These are phyloP conservation scores for Phyllotis vaccarum DNA, from an alignment of 2,797 vertebrate genomes.

Conservation along the genomic window DNA sequence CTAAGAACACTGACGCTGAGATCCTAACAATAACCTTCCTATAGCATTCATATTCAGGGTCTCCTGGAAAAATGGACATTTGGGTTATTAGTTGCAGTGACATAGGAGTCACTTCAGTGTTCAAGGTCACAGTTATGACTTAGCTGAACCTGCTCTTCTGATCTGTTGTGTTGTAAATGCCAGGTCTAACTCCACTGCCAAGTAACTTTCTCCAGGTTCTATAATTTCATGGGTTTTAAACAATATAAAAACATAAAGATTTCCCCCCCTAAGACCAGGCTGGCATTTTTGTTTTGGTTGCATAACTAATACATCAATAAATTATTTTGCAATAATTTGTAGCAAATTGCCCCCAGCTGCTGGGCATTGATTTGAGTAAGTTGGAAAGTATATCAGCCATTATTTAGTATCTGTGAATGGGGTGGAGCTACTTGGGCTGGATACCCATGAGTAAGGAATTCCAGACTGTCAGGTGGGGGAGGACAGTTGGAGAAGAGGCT, in stretches of 20 bases:
- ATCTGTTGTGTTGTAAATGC: background rate
- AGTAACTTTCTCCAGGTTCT: background rate
- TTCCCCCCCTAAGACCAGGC: background rate
- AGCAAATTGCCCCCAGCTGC: conserved; percentile 6
- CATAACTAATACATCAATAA: conserved; percentile 41
- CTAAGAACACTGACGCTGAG: background rate
- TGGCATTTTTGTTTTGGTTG: conserved; percentile 31
- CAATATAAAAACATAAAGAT: background rate
- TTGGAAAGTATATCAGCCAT: background rate
- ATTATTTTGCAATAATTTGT: conserved; percentile 15
- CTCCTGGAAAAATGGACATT: background rate
- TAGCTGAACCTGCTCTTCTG: background rate
- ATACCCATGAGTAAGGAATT: background rate
- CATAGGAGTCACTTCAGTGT: background rate
- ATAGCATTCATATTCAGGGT: background rate
- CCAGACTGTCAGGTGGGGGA: background rate
- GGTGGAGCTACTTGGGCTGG: background rate
- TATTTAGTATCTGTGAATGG: background rate
- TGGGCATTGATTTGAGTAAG: background rate
- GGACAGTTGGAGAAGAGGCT: background rate
- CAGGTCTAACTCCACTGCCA: background rate
- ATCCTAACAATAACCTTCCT: background rate
- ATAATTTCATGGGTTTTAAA: conserved; percentile 47
- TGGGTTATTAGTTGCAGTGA: background rate
- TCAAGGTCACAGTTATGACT: conserved; percentile 11